A percentile compares a stretch with the other conserved stretches of the same genome.
phyloP scores from a whole-genome alignment of 2,113 vertebrate species.

The Pelvicachromis taeniatus region DNA sequence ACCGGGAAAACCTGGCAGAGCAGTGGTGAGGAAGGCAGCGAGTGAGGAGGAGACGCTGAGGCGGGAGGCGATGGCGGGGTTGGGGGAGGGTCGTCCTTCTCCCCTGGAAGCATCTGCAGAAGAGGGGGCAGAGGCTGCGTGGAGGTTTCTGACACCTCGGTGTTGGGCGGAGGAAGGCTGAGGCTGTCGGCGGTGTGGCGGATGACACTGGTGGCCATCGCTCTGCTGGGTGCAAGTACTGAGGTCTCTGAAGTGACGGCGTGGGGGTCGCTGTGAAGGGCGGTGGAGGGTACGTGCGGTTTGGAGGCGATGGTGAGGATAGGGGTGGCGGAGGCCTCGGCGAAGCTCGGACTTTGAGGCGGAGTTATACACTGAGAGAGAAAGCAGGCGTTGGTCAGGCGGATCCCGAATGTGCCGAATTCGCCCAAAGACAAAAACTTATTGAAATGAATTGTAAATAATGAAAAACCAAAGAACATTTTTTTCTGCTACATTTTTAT shows the following conservation, averaged over 20 bases:
- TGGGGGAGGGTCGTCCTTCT: conserved; percentile 9
- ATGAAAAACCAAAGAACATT: background rate
- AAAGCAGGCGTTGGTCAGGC: background rate
- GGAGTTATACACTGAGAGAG: conserved; percentile 91
- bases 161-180: conserved; percentile 23
- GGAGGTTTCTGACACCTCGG: conserved; percentile 17
- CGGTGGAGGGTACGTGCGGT: conserved; percentile 27
- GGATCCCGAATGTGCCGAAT: background rate
- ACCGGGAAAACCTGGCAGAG: conserved; percentile 92
- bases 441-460: background rate
- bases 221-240: conserved; percentile 65
- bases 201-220: conserved; percentile 85
- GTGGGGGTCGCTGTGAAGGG: background rate
- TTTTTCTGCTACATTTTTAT: background rate
- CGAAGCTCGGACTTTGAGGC: conserved; percentile 90
- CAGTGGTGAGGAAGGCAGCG: conserved; percentile 73
- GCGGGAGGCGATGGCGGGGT: conserved; percentile 49
- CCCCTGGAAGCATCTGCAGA: conserved; percentile 1
- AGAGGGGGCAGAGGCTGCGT: background rate
- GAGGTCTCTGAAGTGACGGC: conserved; percentile 16
- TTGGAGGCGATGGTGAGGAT: conserved; percentile 51
- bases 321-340: conserved; percentile 71
- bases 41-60: conserved; percentile 46
- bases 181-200: conserved; percentile 81
- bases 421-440: background rate